A percentile compares a stretch with the other conserved stretches of the same genome.
phyloP scores from a whole-genome alignment of 1,140 invertebrate genomes.

The Semibalanus balanoides region DNA sequence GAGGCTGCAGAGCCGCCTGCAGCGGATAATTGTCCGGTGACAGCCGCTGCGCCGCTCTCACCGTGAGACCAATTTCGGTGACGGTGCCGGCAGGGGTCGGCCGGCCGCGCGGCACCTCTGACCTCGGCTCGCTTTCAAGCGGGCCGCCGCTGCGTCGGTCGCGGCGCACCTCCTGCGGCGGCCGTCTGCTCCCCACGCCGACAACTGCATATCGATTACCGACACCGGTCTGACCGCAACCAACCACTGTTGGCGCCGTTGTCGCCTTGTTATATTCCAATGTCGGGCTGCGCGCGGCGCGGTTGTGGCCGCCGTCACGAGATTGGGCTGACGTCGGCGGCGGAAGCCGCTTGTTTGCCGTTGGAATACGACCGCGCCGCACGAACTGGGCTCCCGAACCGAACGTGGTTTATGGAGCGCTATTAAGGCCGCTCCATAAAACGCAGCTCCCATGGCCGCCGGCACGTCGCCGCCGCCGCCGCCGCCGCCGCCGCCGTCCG shows the following conservation, averaged over 20 bases:
- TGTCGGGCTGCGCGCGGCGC: too few species aligned
- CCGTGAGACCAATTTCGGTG: neutral
- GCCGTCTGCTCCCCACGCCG: too few species aligned
- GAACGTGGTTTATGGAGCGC: neutral
- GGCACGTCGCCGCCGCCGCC: too few species aligned
- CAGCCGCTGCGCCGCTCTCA: neutral
- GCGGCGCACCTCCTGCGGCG: too few species aligned
- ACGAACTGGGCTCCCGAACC: neutral
- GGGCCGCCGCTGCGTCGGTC: too few species aligned
- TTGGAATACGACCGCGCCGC: neutral
- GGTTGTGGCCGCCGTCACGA: neutral
- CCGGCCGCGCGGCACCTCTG: neutral
- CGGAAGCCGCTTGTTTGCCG: neutral
- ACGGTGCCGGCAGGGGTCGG: too few species aligned
- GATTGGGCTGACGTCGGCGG: too few species aligned
- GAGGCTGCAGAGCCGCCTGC: too few species aligned
- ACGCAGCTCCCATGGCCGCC: neutral
- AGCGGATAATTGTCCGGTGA: neutral
- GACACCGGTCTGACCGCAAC: neutral
- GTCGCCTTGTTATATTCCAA: neutral
- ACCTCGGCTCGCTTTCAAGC: neutral
- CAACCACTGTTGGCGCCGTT: neutral
- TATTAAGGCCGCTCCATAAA: neutral
- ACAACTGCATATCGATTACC: neutral
- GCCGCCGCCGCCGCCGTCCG: too few species aligned